A percentile compares a stretch with the other conserved stretches of the same genome.
phyloP scores from a whole-genome alignment of 2,888 invertebrate genomes.

The Asteroscopus sphinx region DNA sequence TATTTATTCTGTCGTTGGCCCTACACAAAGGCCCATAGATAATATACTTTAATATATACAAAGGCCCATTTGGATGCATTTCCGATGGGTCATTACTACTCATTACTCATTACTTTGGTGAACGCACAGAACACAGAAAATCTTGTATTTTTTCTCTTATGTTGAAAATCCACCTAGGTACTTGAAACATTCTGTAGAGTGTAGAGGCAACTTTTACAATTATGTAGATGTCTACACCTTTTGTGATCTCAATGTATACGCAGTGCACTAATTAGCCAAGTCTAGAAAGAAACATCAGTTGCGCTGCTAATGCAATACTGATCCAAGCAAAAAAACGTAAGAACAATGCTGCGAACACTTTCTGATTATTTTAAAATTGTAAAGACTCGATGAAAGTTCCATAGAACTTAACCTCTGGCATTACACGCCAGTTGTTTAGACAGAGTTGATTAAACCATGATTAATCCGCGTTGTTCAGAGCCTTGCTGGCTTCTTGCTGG shows the following conservation, averaged over 20 bases:
- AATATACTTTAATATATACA: too few species aligned
- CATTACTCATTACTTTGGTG: slow-evolving; percentile 7
- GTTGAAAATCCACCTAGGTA: too few species aligned
- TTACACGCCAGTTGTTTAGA: slow-evolving; percentile 38
- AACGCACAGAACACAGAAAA: too few species aligned
- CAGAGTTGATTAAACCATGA: slow-evolving; percentile 43
- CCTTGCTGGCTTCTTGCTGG: slow-evolving; percentile 24
- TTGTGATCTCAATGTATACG: slow-evolving; percentile 33
- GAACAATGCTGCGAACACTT: slow-evolving; percentile 43
- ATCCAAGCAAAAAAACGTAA: slow-evolving; percentile 54
- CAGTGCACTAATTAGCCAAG: slow-evolving; percentile 33
- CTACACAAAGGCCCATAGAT: slow-evolving; percentile 43
- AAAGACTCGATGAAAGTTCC: slow-evolving; percentile 51
- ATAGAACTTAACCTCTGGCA: slow-evolving; percentile 52
- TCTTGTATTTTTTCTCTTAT: too few species aligned
- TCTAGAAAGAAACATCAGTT: slow-evolving; percentile 40
- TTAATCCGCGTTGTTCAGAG: slow-evolving; percentile 48
- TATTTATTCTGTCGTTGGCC: slow-evolving; percentile 28
- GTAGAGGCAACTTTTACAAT: neutral
- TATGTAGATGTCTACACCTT: slow-evolving; percentile 8
- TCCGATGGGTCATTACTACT: slow-evolving; percentile 46
- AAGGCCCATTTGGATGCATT: slow-evolving; percentile 36
- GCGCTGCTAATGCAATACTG: slow-evolving; percentile 39
- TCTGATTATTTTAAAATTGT: slow-evolving; percentile 53
- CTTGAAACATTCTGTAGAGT: neutral